Evolutionary conservation across 2,888 invertebrate genomes (phyloP).

Genomic region (Xanthia togata): DNA sequence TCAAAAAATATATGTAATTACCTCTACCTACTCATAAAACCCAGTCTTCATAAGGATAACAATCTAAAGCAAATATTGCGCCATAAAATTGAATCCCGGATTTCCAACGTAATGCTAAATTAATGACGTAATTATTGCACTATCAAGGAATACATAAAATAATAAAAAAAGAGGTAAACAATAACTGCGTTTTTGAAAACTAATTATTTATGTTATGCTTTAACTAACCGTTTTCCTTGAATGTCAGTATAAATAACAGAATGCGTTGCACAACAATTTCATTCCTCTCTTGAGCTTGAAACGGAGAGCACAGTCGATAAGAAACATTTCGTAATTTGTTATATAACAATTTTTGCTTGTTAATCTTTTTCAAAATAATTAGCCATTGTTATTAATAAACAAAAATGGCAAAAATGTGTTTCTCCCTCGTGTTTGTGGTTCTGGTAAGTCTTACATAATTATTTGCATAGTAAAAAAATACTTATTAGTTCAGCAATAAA

Average conservation of each 20-base stretch:
- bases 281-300: not conserved
- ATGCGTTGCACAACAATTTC: not conserved
- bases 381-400: not conserved
- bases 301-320: not conserved
- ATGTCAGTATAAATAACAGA: conserved; percentile 13
- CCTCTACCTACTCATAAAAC: not conserved
- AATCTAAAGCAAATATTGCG: too few relatives aligned
- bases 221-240: conserved; percentile 31
- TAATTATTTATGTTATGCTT: not conserved
- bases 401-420: conserved; percentile 28
- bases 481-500: not conserved
- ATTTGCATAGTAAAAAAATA: not conserved
- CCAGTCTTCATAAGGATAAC: not conserved
- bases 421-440: not conserved
- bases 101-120: conserved; percentile 7
- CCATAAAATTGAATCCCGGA: not conserved
- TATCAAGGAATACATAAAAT: too few relatives aligned
- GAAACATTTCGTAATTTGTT: not conserved
- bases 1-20: not conserved
- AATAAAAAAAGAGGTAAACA: conserved; percentile 34
- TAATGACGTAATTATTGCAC: not conserved
- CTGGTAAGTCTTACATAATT: conserved; percentile 41
- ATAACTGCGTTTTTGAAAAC: not conserved
- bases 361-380: not conserved
- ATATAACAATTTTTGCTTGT: not conserved